Evolutionary conservation across 1,140 invertebrate genomes (phyloP).

Genomic region (Limonius californicus): DNA sequence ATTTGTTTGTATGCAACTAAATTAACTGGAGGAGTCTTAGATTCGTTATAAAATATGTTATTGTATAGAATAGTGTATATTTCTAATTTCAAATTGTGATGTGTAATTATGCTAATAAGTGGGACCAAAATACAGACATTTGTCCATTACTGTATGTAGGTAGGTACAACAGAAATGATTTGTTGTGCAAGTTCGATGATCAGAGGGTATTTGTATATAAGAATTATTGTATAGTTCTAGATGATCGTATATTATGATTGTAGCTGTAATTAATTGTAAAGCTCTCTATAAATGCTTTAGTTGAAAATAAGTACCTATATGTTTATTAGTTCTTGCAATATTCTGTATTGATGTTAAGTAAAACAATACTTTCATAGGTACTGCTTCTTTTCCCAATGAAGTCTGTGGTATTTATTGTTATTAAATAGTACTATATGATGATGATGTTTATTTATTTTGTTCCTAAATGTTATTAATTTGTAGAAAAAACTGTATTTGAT

Average conservation of each 20-base stretch:
- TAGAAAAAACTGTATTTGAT: too few species aligned
- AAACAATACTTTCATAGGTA: background rate
- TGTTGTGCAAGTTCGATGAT: constrained; percentile 1
- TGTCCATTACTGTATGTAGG: background rate
- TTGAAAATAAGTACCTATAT: too few species aligned
- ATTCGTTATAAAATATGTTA: constrained; percentile 43
- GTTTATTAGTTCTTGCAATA: too few species aligned
- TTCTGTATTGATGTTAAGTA: too few species aligned
- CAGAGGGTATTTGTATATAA: constrained; percentile 6
- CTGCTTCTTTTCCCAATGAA: background rate
- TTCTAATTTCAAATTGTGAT: constrained; percentile 1
- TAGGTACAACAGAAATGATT: background rate
- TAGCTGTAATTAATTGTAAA: constrained; percentile 1
- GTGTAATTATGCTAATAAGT: background rate
- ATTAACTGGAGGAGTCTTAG: constrained; percentile 59
- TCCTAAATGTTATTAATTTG: background rate
- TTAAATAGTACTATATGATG: background rate
- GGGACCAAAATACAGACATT: background rate
- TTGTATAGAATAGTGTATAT: background rate
- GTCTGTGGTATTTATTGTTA: background rate
- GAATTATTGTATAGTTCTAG: background rate
- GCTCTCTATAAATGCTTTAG: background rate
- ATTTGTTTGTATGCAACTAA: constrained; percentile 66
- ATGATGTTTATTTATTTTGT: background rate
- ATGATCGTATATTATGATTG: too few species aligned